Evolutionary conservation across 2,113 vertebrate species (phyloP).

Genomic region (Pyxicephalus adspersus): DNA sequence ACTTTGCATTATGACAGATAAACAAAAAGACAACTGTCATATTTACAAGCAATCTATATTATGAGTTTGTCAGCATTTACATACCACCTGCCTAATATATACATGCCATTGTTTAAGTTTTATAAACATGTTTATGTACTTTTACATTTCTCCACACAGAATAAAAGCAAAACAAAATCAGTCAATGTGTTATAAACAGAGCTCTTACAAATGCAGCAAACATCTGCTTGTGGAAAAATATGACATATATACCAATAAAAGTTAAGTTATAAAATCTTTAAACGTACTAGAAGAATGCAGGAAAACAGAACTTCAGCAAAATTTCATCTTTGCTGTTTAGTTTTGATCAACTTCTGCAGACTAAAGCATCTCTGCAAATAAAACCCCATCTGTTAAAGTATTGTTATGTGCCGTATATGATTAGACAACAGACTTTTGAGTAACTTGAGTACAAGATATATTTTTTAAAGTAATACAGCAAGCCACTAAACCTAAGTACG

Average conservation of each 20-base stretch:
- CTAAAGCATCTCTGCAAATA: constrained; percentile 62
- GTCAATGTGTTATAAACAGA: constrained; percentile 44
- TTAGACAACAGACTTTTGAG: constrained; percentile 48
- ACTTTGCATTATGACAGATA: no score
- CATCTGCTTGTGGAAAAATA: constrained; percentile 68
- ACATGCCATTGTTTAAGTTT: no score
- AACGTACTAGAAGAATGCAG: constrained; percentile 65
- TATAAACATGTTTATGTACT: no score
- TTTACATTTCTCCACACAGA: no score
- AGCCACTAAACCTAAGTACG: neutral
- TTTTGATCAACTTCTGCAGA: constrained; percentile 58
- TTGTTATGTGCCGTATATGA: neutral
- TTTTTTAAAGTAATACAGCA: neutral
- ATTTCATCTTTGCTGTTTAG: constrained; percentile 63
- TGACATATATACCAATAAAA: constrained; percentile 62
- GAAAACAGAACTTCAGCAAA: constrained; percentile 72
- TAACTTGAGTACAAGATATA: constrained; percentile 37
- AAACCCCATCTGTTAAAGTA: constrained; percentile 68
- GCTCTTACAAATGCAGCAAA: constrained; percentile 61
- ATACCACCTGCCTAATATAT: no score
- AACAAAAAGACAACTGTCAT: no score
- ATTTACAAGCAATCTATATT: no score
- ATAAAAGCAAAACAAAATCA: neutral
- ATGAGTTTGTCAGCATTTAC: no score
- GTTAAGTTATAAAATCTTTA: constrained; percentile 69